phyloP scores from a whole-genome alignment of 2,888 invertebrate genomes.

The Himalopsyche tibetana region DNA sequence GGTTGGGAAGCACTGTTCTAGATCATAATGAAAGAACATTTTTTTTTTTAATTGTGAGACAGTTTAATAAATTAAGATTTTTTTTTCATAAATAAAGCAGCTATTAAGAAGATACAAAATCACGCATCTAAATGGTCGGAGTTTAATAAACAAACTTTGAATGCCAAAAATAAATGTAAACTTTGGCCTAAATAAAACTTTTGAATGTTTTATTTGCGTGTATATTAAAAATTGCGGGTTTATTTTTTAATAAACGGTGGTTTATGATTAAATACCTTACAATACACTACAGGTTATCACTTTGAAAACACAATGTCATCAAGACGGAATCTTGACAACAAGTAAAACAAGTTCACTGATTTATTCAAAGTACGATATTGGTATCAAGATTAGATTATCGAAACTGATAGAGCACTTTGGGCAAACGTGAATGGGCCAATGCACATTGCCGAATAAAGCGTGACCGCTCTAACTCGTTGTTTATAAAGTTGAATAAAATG shows the following conservation, averaged over 20 bases:
- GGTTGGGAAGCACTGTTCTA: too few species aligned
- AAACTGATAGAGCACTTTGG: not conserved
- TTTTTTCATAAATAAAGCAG: not conserved
- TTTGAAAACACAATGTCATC: not conserved
- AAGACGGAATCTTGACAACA: not conserved
- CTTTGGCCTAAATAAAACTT: not conserved
- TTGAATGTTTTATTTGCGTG: not conserved
- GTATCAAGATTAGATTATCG: not conserved
- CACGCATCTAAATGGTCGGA: not conserved
- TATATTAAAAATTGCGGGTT: not conserved
- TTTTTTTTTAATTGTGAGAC: too few species aligned
- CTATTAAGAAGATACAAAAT: not conserved
- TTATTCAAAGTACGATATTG: not conserved
- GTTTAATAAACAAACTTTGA: not conserved
- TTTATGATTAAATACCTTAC: not conserved
- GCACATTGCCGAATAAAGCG: conserved; percentile 14
- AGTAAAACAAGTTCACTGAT: not conserved
- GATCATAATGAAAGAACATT: too few species aligned
- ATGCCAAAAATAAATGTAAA: not conserved
- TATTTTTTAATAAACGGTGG: not conserved
- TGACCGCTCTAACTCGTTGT: not conserved
- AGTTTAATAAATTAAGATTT: too few species aligned
- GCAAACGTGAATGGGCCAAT: conserved; percentile 14
- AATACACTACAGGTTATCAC: not conserved
- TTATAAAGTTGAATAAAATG: conserved; percentile 11